Conservation (phyloP, 2,113 vertebrate species). For the Cyprinodon variegatus region DNA sequence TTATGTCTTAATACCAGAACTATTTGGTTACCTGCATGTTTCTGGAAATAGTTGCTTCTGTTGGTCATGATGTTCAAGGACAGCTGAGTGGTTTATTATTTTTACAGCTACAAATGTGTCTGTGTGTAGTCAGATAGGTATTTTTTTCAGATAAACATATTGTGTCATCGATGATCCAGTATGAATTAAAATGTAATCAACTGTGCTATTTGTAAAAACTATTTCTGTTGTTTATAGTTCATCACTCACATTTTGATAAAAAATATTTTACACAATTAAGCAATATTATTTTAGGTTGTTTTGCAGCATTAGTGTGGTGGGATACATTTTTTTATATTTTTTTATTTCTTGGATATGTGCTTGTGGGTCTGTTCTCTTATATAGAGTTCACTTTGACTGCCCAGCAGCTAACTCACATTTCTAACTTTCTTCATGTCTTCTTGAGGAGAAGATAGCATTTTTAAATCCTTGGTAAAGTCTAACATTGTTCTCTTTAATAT, state of each 20-base stretch:
- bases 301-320: neutral
- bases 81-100: neutral
- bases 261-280: neutral
- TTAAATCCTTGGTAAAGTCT: no score
- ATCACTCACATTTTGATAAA: neutral
- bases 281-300: neutral
- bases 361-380: no score
- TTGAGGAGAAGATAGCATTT: no score
- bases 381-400: no score
- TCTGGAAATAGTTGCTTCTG: neutral
- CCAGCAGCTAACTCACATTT: no score
- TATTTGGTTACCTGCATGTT: constrained; percentile 22
- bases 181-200: neutral
- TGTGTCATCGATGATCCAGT: no score
- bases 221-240: neutral
- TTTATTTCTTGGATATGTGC: no score
- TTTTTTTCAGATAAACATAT: neutral
- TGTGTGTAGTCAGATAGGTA: neutral
- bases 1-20: constrained; percentile 29
- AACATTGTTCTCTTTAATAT: no score
- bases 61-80: neutral
- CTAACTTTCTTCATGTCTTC: no score
- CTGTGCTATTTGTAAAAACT: neutral
- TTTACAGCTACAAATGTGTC: constrained; percentile 4
- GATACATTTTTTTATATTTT: no score